Base-by-base conservation (phyloP, 2,888 invertebrate species). In the Margaritifera margaritifera region DNA sequence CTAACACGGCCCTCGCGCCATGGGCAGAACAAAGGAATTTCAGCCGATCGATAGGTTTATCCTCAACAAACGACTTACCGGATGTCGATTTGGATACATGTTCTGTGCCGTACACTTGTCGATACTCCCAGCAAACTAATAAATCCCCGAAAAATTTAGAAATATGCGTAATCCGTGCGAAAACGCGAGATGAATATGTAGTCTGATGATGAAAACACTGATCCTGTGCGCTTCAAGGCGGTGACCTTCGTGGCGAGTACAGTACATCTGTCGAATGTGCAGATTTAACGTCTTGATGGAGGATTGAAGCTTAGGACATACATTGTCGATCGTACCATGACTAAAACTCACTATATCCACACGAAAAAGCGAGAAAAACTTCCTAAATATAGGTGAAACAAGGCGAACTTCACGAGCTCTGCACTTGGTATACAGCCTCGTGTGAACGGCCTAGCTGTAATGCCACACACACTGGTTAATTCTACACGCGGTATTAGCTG, bases 71-170 rank as follows among this genome's bases (percentile, higher is more conserved):
- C 42, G 42, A 42, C 86, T 84, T 83, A 87, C 87, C 79, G 87
- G 86, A 76, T 84, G 86, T 65, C 86, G 77, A 70, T 86, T 87
- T 15, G 87, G 85, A 79, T 87, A 87, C 87, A 87, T 87, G 64
- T 69, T 79, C 69, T 74, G 68, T 58, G 54, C 69, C 72, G 74
- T 77, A 67, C 60, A 77, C 64, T 55, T 65, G 27, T 54, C 54
- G 58, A 58, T 42, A 56, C 6, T 15, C 8, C n/a, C 56, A 55
- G 22, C 24, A 55, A 55, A 24, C 42, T 42, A 42, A 18, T 22
- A 55, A 22, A 55, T 22, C n/a, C 56, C 8, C 24, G 11, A 55
- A 55, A 22, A 22, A 22, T 22, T 55, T 24, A n/a, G 56, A 2
- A 55, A 55, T 22, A n/a, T 55, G 56, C 56, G 56, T 55, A 55